Evolutionary conservation across 2,888 invertebrate genomes (phyloP).

Genomic region (Camponotus fellah): DNA sequence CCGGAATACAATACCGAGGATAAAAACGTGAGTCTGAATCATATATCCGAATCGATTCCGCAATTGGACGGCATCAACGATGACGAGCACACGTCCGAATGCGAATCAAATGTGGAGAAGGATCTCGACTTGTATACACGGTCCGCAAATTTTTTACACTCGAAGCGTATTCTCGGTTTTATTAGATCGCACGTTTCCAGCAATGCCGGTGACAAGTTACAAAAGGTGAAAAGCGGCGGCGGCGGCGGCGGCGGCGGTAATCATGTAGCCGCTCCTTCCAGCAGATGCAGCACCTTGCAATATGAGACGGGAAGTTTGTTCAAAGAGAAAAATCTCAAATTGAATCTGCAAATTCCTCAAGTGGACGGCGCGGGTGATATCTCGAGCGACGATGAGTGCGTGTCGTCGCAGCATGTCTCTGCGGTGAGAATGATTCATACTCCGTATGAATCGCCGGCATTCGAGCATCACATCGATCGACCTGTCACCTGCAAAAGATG

Average conservation of each 20-base stretch:
- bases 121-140: conserved; percentile 84
- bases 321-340: conserved; percentile 66
- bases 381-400: conserved; percentile 86
- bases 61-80: conserved; percentile 91
- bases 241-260: neutral
- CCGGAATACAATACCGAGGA: conserved; percentile 83
- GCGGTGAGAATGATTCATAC: conserved; percentile 57
- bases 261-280: neutral
- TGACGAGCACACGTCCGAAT: conserved; percentile 87
- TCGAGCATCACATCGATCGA: conserved; percentile 88
- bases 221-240: conserved; percentile 36
- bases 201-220: conserved; percentile 39
- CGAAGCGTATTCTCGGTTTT: conserved; percentile 84
- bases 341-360: conserved; percentile 87
- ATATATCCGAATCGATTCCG: conserved; percentile 86
- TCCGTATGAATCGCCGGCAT: conserved; percentile 79
- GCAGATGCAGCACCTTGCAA: conserved; percentile 29
- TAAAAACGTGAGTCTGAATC: conserved; percentile 60
- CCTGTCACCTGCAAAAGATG: conserved; percentile 96
- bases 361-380: conserved; percentile 91
- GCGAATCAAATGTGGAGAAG: conserved; percentile 82
- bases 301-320: conserved; percentile 48
- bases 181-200: conserved; percentile 85
- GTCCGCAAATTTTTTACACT: conserved; percentile 86
- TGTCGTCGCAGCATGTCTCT: conserved; percentile 70